phyloP scores from a whole-genome alignment of 2,797 vertebrate genomes.

The Limosa lapponica region DNA sequence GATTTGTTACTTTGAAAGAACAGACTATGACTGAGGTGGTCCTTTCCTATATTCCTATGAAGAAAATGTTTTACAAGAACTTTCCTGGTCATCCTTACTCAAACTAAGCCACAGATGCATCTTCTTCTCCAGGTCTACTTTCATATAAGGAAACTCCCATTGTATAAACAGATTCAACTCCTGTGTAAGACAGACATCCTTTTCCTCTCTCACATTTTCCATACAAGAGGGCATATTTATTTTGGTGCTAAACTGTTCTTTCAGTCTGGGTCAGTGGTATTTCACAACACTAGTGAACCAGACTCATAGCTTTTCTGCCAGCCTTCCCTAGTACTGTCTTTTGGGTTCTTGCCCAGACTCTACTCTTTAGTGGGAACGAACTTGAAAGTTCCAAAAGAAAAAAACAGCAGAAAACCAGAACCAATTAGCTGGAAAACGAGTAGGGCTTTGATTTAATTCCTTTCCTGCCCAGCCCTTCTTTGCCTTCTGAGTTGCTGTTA shows the following conservation, averaged over 20 bases:
- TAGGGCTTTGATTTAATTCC: not conserved
- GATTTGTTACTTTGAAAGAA: not conserved
- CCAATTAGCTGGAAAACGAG: not conserved
- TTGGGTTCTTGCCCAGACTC: not conserved
- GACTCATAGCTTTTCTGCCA: not conserved
- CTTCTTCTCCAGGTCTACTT: not conserved
- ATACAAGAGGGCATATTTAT: not conserved
- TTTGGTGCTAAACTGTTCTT: not conserved
- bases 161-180: not conserved
- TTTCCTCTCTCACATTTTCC: not conserved
- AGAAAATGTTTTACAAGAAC: not conserved
- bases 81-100: not conserved
- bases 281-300: not conserved
- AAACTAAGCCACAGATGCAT: not conserved
- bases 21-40: rapidly evolving
- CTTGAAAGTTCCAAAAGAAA: not conserved
- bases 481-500: not conserved
- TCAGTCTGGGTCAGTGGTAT: not conserved
- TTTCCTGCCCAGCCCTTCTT: not conserved
- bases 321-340: not conserved
- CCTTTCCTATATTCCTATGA: not conserved
- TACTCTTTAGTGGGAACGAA: not conserved
- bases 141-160: not conserved
- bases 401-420: not conserved
- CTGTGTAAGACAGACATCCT: not conserved